A percentile compares a stretch with the other conserved stretches of the same genome.
phyloP scores from a whole-genome alignment of 2,797 vertebrate genomes.

The Avahi laniger region DNA sequence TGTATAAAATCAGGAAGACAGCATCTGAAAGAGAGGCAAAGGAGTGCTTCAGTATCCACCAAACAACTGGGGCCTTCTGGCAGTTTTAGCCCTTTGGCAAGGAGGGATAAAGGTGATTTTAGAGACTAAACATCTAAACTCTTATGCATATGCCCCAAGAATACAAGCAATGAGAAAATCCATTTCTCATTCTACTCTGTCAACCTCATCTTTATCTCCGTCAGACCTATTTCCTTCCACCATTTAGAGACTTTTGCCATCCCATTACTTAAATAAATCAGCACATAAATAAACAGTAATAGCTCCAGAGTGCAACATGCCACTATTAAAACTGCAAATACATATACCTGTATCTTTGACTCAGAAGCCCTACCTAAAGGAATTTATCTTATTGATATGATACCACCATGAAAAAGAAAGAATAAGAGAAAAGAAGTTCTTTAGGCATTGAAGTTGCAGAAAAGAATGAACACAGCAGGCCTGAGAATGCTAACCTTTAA shows the following conservation, averaged over 20 bases:
- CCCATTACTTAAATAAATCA: background rate
- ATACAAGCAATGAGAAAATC: background rate
- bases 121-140: background rate
- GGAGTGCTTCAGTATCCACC: background rate
- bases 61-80: background rate
- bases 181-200: background rate
- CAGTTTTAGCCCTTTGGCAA: background rate
- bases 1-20: constrained; percentile 98
- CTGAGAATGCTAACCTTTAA: background rate
- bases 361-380: background rate
- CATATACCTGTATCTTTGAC: background rate
- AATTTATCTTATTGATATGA: background rate
- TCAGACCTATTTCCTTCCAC: background rate
- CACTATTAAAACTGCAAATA: background rate
- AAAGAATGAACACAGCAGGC: background rate
- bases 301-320: background rate
- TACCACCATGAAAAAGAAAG: background rate
- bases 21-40: constrained; percentile 89
- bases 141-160: background rate
- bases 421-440: background rate
- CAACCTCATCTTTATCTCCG: background rate
- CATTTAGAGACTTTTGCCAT: background rate
- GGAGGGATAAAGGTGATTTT: background rate
- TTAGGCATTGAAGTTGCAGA: background rate
- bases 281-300: background rate